Percentiles rank a stretch among this genome's conserved stretches.
phyloP scores from a whole-genome alignment of 2,888 invertebrate species.

The Ectemnius cavifrons region DNA sequence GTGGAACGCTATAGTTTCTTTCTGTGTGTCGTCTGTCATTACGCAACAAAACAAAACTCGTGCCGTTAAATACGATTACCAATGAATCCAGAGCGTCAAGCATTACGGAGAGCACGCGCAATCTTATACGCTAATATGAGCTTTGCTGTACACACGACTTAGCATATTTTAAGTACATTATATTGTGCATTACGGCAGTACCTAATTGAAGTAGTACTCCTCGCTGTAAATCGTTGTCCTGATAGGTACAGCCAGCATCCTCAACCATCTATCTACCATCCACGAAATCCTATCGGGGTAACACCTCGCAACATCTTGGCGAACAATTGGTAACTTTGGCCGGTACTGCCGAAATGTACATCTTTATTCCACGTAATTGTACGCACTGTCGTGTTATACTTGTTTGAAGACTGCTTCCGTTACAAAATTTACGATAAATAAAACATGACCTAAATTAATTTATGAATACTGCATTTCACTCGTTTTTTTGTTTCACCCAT shows the following conservation, averaged over 20 bases:
- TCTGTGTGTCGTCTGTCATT: conserved; percentile 66
- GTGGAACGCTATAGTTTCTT: conserved; percentile 65
- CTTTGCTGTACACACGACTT: conserved; percentile 62
- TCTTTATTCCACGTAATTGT: conserved; percentile 68
- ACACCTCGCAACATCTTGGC: conserved; percentile 9
- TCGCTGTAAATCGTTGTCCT: conserved; percentile 16
- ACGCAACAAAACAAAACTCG: conserved; percentile 54
- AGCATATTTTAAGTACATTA: conserved; percentile 56
- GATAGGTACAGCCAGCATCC: conserved; percentile 57
- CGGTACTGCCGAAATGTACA: conserved; percentile 43
- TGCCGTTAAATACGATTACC: conserved; percentile 36
- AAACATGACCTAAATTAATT: conserved; percentile 59
- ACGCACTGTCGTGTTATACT: conserved; percentile 68
- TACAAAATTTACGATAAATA: conserved; percentile 72
- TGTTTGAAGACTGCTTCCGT: conserved; percentile 76
- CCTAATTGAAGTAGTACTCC: background rate
- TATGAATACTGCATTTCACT: background rate
- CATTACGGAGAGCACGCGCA: conserved; percentile 65
- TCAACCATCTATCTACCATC: conserved; percentile 34
- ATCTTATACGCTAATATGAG: conserved; percentile 67
- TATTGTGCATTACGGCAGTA: conserved; percentile 40
- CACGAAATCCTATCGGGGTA: conserved; percentile 20
- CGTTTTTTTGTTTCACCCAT: too few relatives aligned
- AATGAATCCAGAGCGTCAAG: conserved; percentile 39
- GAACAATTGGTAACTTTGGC: background rate